These are phyloP conservation scores for Sebastes dallii DNA, from an alignment of 2,797 vertebrate species.

Conservation along the genomic window DNA sequence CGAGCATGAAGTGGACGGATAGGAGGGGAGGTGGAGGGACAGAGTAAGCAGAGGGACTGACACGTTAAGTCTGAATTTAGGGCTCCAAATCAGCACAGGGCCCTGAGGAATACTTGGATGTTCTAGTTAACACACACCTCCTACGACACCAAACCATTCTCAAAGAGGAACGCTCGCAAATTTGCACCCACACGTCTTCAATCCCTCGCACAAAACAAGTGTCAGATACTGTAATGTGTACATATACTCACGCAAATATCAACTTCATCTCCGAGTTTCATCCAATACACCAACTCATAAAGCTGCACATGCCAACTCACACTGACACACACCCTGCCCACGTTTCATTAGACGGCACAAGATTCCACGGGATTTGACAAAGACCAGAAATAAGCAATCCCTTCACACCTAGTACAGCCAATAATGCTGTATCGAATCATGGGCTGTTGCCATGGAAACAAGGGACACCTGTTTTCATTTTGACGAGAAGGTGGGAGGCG, in stretches of 20 bases:
- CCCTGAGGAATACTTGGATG: conserved; percentile 72
- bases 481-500: conserved; percentile 18
- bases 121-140: conserved; percentile 69
- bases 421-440: conserved; percentile 27
- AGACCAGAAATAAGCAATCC: conserved; percentile 14
- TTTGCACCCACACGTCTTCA: conserved; percentile 30
- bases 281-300: conserved; percentile 4
- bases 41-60: conserved; percentile 47
- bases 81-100: conserved; percentile 78
- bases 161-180: conserved; percentile 29
- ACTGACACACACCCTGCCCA: background rate
- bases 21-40: background rate
- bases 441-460: conserved; percentile 68
- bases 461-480: conserved; percentile 47
- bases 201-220: background rate
- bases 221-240: background rate
- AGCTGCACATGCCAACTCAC: background rate
- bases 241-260: background rate
- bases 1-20: background rate
- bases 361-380: background rate
- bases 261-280: background rate
- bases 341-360: background rate
- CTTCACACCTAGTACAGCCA: conserved; percentile 31
- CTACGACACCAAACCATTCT: conserved; percentile 36
- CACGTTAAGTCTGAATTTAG: conserved; percentile 74